Evolutionary conservation across 1,140 invertebrate species (phyloP).

Genomic region (Solenopsis fugax): DNA sequence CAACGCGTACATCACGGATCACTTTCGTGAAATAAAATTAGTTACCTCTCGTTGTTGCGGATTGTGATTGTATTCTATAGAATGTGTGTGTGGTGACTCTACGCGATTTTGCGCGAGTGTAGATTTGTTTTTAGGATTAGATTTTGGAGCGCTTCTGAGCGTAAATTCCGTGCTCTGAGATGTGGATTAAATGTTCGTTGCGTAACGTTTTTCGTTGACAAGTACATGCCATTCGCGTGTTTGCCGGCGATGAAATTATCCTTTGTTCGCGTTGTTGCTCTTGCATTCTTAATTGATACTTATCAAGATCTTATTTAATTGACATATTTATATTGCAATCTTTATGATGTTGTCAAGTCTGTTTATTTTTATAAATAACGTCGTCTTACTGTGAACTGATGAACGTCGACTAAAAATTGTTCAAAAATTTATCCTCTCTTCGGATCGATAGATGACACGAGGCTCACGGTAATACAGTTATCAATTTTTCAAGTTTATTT

Average conservation of each 20-base stretch:
- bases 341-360: not conserved
- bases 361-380: not conserved
- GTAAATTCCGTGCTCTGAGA: conserved; percentile 38
- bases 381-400: not conserved
- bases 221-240: conserved; percentile 25
- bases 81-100: not conserved
- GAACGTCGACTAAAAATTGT: not conserved
- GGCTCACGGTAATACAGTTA: not conserved
- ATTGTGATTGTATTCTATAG: not conserved
- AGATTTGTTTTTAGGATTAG: not conserved
- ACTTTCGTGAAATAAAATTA: conserved; percentile 8
- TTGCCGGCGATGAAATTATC: conserved; percentile 12
- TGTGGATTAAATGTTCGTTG: conserved; percentile 61
- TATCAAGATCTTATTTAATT: not conserved
- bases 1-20: not conserved
- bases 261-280: not conserved
- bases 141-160: conserved; percentile 35
- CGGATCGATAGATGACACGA: not conserved
- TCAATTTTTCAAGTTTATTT: conserved; percentile 53
- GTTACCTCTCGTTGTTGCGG: not conserved
- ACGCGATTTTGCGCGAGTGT: not conserved
- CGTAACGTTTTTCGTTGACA: conserved; percentile 53
- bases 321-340: not conserved
- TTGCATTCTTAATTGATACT: not conserved
- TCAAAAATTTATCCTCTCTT: conserved; percentile 5